A percentile compares a stretch with the other conserved stretches of the same genome.
Evolutionary conservation across 2,888 invertebrate genomes (phyloP).

Genomic region (Chirona hameri): DNA sequence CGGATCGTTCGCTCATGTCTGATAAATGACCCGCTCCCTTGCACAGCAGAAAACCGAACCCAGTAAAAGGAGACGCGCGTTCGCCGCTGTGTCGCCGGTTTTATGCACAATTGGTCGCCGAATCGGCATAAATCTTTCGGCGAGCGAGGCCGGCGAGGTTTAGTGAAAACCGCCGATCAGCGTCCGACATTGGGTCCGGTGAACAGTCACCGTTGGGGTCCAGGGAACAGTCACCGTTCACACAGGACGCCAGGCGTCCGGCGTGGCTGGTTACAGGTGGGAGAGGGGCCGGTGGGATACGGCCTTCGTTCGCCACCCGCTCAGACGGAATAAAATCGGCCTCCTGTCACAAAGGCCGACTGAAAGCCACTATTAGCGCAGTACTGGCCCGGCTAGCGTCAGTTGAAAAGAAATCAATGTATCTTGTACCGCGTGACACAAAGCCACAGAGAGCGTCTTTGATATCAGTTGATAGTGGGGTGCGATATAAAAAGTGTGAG

Average conservation of each 20-base stretch:
- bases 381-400: not conserved
- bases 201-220: not conserved
- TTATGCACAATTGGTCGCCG: not conserved
- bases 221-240: not conserved
- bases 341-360: not conserved
- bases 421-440: not conserved
- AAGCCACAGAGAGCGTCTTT: constrained; percentile 25
- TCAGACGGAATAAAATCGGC: constrained; percentile 12
- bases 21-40: too few relatives aligned
- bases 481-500: constrained; percentile 5
- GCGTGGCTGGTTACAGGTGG: not conserved
- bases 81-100: not conserved
- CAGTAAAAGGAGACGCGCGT: not conserved
- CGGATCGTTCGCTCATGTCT: too few relatives aligned
- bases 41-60: too few relatives aligned
- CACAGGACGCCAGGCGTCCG: not conserved
- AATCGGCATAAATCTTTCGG: not conserved
- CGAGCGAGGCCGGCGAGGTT: not conserved
- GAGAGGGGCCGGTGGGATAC: not conserved
- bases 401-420: constrained; percentile 13
- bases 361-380: constrained; percentile 13
- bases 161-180: not conserved
- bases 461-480: constrained; percentile 1
- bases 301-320: not conserved
- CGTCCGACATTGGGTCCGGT: not conserved